Base-by-base conservation (phyloP, 30 jellyfish, hydroid and myxozoan genomes). In the Aurelia aurita complex sp. Pacific region DNA sequence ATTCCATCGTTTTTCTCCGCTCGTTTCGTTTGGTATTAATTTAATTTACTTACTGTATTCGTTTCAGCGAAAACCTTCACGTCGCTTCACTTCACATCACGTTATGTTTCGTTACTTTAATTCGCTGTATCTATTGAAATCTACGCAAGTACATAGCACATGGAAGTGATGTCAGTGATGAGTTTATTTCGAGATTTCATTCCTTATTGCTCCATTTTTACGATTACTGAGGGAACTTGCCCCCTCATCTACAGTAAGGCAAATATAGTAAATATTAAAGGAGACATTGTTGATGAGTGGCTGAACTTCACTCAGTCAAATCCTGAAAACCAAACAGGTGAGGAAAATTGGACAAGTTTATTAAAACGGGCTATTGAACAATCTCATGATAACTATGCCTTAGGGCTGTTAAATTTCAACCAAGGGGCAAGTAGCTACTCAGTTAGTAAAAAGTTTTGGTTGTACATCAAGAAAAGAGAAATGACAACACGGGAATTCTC, bases 331-430 rank as follows among this genome's bases (percentile, higher is more conserved):
- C 11, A 70, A 10, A 66, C 76, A 66, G 76, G 10, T 66, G 76
- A 66, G 76, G 66, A 34, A 74, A 53, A 74, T 46, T 74, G 79
- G 78, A 40, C 81, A 74, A 53, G 85, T 53, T 74, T 74, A 11
- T 9, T 19, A 66, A 71, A 71, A 71, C 67, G 81, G 67, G 64
- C 50, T 38, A 71, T 71, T 71, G 81, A 71, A 71, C 81, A 71
- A 38, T 71, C 77, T 74, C 85, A 53, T 74, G 77, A 74, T 70
- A 74, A 74, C 77, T 74, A 53, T 74, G 36, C 50, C 77, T 74
- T 74, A 29, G 76, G 85, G 77, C 79, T 74, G 85, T 74, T 74
- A 74, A 43, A 74, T 74, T 40, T 74, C 77, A 40, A 74, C 77
- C 85, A 38, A 71, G 81, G 68, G 68, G 64, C 77, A 10, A 74